A percentile compares a stretch with the other conserved stretches of the same genome.
These are phyloP conservation scores for Pardalotus punctatus DNA, from an alignment of 2,113 vertebrate species.

Conservation along the genomic window DNA sequence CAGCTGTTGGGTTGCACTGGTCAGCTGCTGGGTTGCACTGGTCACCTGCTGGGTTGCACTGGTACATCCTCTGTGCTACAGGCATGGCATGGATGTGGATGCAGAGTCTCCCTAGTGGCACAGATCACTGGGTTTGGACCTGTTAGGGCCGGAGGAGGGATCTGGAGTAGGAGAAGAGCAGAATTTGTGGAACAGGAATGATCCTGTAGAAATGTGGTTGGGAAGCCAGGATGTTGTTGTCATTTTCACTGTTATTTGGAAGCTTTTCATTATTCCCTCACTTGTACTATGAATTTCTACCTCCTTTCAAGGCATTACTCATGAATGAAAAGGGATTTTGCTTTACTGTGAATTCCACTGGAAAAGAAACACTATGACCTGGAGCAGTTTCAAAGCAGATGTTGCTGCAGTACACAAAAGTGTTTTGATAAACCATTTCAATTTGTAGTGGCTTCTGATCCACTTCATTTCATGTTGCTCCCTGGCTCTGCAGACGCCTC, in stretches of 20 bases:
- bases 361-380: background rate
- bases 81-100: fast-evolving
- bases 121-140: background rate
- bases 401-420: background rate
- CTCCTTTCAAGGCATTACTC: background rate
- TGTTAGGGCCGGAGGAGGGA: background rate
- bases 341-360: background rate
- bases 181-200: background rate
- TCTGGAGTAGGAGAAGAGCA: background rate
- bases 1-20: too few species aligned
- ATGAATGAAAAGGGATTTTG: background rate
- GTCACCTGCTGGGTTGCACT: too few species aligned
- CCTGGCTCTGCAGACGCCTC: background rate
- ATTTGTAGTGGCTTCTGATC: background rate
- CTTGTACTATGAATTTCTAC: background rate
- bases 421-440: background rate
- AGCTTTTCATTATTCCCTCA: background rate
- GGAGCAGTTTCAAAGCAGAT: background rate
- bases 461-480: background rate
- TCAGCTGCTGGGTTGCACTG: fast-evolving
- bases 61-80: background rate
- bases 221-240: background rate
- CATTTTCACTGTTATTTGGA: background rate
- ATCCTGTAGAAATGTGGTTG: background rate
- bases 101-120: background rate